phyloP scores from a whole-genome alignment of 2,113 vertebrate species.

The Carollia perspicillata region DNA sequence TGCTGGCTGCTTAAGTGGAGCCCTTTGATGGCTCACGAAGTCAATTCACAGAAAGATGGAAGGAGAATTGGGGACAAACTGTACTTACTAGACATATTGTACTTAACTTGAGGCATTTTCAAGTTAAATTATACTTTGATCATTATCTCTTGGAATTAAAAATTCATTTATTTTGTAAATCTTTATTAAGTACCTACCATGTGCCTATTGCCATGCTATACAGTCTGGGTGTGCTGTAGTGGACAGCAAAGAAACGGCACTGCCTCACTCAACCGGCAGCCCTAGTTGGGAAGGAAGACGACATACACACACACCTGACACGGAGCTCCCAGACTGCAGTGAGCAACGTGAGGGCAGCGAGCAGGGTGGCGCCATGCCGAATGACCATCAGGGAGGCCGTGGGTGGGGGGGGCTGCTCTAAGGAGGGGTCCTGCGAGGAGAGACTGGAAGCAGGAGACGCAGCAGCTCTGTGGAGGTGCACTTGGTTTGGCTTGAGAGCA shows the following conservation, averaged over 20 bases:
- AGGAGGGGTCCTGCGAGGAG: not conserved
- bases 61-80: not conserved
- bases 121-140: not conserved
- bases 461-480: not conserved
- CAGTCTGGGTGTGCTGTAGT: not conserved
- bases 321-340: not conserved
- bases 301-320: not conserved
- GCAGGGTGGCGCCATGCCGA: not conserved
- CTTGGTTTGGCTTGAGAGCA: not conserved
- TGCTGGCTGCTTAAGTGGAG: not conserved
- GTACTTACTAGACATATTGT: not conserved
- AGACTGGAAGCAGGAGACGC: not conserved
- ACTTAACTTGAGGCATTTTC: not conserved
- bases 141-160: not conserved
- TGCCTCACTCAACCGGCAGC: not conserved
- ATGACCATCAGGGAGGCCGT: not conserved
- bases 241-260: not conserved
- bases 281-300: not conserved
- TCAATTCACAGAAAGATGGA: not conserved
- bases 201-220: too few species aligned
- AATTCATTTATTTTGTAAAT: not conserved
- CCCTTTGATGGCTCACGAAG: not conserved
- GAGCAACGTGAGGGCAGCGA: too few species aligned
- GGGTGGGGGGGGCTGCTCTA: not conserved
- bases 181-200: not conserved